Evolutionary conservation across 2,888 invertebrate genomes (phyloP).

Genomic region (Orthosia gracilis): DNA sequence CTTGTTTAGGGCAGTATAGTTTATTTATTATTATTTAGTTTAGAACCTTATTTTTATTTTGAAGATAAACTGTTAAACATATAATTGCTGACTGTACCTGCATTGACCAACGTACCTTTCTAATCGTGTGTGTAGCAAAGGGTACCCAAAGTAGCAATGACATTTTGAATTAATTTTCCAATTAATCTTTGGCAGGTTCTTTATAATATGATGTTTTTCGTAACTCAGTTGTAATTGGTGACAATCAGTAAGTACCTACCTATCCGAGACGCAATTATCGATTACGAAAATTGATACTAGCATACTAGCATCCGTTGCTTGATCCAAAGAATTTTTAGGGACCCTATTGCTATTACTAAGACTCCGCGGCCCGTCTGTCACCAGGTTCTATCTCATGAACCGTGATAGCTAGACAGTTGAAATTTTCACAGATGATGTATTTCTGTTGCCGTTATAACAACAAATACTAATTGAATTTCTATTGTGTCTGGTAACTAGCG

Average conservation of each 20-base stretch:
- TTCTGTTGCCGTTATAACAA: too few species aligned
- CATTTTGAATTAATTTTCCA: conserved; percentile 10
- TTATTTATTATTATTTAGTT: too few species aligned
- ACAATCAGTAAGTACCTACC: conserved; percentile 26
- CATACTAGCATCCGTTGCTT: conserved; percentile 4
- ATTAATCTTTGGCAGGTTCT: conserved; percentile 5
- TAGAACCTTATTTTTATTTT: too few species aligned
- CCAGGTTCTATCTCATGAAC: too few species aligned
- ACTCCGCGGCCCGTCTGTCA: too few species aligned
- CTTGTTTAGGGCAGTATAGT: too few species aligned
- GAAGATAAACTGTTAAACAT: neutral
- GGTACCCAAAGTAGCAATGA: conserved; percentile 17
- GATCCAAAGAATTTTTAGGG: neutral
- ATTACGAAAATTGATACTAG: conserved; percentile 30
- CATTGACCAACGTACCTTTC: neutral
- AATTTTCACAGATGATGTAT: too few species aligned
- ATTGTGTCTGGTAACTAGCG: too few species aligned
- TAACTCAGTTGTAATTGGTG: conserved; percentile 29
- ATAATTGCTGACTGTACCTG: neutral
- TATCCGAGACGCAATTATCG: conserved; percentile 30
- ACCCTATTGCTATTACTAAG: too few species aligned
- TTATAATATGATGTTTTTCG: conserved; percentile 24
- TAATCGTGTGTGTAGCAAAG: neutral
- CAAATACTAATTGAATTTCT: too few species aligned
- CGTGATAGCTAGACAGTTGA: too few species aligned